Base-by-base conservation (phyloP, 2,113 vertebrate genomes). In the Hymenochirus boettgeri region DNA sequence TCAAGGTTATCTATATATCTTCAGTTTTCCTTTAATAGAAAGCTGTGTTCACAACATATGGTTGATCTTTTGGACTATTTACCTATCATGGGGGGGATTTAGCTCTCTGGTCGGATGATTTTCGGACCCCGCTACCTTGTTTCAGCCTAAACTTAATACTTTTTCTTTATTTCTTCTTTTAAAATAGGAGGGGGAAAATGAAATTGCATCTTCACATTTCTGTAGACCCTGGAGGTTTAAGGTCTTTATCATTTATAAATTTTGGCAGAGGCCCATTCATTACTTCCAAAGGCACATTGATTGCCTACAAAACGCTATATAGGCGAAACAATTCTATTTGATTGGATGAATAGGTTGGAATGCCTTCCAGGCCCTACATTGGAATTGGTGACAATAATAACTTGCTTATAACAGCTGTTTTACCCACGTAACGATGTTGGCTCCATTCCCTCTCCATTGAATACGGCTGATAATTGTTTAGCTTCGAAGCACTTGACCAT, bases 291-390 rank as follows among this genome's bases (percentile, higher is more conserved):
- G 64, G 45, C 64, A 57, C 33, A 67, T 60, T 60, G 57, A 69
- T 69, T 53, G 65, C 45, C 2, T 60, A 59, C 45, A 42, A 57
- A 19, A 29, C 22, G 31, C 56, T 48, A 47, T 17, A 45, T 60
- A 27, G 65, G 46, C 47, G 52, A 67, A 59, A 59, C 56, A 67
- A 67, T 67, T 59, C 65, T 53, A 60, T 69, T 60, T 69, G 65
- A 69, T 69, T 60, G 60, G 57, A n/a, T 31, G 19, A 31, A 67
- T 37, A 53, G 57, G 53, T 67, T 23, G 42, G 35, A 53, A 45
- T 53, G 56, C 47, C 65, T 69, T 59, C 3, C 12, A 60, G 65
- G 56, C 33, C 37, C 27, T 46, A 53, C 58, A 60, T 51, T 53
- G 56, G 26, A 47, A 60, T 69, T 45, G 47, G 56, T 29, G 48